Conservation (phyloP, 2,888 invertebrate genomes). For the Pachliopta kotzebuea region DNA sequence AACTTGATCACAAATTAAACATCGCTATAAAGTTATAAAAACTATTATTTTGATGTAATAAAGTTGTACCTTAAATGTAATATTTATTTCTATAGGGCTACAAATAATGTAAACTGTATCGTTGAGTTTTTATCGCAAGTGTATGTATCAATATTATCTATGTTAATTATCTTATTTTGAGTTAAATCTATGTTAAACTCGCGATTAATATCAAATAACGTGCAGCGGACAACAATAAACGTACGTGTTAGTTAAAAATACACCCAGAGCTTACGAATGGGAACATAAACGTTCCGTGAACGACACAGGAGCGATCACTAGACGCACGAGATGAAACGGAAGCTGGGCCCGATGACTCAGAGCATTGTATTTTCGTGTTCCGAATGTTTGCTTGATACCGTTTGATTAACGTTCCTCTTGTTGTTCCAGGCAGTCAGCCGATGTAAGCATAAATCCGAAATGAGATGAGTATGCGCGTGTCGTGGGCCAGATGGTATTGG, state of each 20-base stretch:
- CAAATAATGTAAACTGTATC: too few relatives aligned
- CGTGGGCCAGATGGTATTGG: constrained; percentile 79
- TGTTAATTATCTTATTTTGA: too few relatives aligned
- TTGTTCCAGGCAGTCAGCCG: constrained; percentile 77
- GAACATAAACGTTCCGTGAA: constrained; percentile 14
- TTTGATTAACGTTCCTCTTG: constrained; percentile 53
- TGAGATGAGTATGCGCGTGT: constrained; percentile 80
- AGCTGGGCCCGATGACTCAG: constrained; percentile 21
- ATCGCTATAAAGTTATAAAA: too few relatives aligned
- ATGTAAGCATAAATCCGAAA: constrained; percentile 74
- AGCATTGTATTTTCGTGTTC: constrained; percentile 31
- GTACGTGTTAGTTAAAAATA: background rate
- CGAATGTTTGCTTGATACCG: constrained; percentile 53
- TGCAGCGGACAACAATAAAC: background rate
- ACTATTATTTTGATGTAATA: too few relatives aligned
- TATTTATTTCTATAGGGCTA: too few relatives aligned
- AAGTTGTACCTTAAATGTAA: too few relatives aligned
- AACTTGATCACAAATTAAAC: too few relatives aligned
- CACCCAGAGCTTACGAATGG: background rate
- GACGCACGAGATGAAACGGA: constrained; percentile 25
- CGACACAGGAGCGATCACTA: constrained; percentile 5
- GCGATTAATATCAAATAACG: background rate
- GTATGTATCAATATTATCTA: too few relatives aligned
- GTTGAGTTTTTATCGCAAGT: too few relatives aligned
- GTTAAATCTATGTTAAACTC: background rate